Evolutionary conservation across 1,140 invertebrate species (phyloP).

Genomic region (Drosophila bifasciata): DNA sequence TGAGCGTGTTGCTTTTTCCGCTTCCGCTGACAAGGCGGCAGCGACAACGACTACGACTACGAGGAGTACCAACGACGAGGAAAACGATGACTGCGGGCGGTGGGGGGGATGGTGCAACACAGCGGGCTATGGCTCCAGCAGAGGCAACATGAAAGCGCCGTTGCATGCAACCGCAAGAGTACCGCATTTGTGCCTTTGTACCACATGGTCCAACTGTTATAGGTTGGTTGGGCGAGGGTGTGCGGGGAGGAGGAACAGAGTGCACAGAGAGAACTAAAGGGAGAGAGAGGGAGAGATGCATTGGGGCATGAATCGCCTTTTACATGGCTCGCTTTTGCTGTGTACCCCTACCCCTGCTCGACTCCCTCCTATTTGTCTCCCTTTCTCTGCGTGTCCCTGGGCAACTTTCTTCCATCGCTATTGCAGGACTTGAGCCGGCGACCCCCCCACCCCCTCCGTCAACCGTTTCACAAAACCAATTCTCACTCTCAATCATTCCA

Average conservation of each 20-base stretch:
- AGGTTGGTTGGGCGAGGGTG: neutral
- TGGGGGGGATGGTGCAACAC: too few species aligned
- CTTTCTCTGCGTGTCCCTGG: too few species aligned
- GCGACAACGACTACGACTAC: conserved; percentile 27
- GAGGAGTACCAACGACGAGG: neutral
- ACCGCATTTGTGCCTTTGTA: conserved; percentile 78
- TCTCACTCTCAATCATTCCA: too few species aligned
- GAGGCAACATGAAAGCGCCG: conserved; percentile 73
- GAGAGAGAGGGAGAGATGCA: conserved; percentile 44
- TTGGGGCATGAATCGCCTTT: conserved; percentile 77
- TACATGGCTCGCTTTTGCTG: conserved; percentile 72
- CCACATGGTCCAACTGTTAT: conserved; percentile 21
- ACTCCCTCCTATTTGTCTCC: conserved; percentile 19
- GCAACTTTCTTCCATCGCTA: too few species aligned
- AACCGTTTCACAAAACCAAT: neutral
- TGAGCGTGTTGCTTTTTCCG: conserved; percentile 76
- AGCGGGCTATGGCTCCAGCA: conserved; percentile 16
- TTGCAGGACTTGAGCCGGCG: too few species aligned
- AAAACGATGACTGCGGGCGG: too few species aligned
- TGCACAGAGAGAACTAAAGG: too few species aligned
- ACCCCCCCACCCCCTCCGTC: neutral
- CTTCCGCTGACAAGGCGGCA: conserved; percentile 79
- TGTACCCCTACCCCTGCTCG: conserved; percentile 18
- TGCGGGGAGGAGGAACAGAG: neutral
- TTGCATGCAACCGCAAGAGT: conserved; percentile 80